These are phyloP conservation scores for Empidonax alnorum DNA, from an alignment of 2,113 vertebrate genomes.

Conservation along the genomic window DNA sequence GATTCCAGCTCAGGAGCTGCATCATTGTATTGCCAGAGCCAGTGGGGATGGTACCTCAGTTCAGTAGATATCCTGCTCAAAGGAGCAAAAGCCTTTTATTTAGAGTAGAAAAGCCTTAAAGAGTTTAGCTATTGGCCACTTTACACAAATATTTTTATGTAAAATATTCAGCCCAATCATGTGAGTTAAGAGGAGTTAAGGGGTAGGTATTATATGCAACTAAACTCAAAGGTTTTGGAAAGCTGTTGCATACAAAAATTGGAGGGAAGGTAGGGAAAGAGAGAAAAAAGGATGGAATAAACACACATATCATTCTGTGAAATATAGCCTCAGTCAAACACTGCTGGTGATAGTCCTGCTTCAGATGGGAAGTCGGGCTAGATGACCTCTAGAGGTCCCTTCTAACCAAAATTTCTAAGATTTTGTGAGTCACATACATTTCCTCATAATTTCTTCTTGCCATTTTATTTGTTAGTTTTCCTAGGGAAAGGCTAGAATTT, in stretches of 20 bases:
- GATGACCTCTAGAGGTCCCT: slow-evolving; percentile 65
- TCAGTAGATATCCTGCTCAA: background rate
- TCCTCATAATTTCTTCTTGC: background rate
- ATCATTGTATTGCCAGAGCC: background rate
- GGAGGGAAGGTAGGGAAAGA: background rate
- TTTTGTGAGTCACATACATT: background rate
- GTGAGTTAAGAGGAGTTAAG: background rate
- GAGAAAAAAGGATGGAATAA: background rate
- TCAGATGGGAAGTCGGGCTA: background rate
- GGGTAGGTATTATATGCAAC: background rate
- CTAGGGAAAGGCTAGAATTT: background rate
- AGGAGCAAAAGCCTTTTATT: background rate
- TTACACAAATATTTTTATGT: background rate
- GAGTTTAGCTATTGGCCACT: background rate
- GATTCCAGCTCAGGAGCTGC: background rate
- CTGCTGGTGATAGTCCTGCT: background rate
- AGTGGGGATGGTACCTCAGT: background rate
- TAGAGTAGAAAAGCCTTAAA: background rate
- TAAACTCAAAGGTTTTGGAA: background rate
- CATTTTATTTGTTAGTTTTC: background rate
- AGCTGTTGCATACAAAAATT: background rate
- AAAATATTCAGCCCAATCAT: background rate
- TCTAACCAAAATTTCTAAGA: slow-evolving; percentile 58
- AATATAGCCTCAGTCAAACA: background rate
- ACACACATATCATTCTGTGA: background rate